A percentile compares a stretch with the other conserved stretches of the same genome.
Evolutionary conservation across 2,888 invertebrate species (phyloP).

Genomic region (Orthosia cruda): DNA sequence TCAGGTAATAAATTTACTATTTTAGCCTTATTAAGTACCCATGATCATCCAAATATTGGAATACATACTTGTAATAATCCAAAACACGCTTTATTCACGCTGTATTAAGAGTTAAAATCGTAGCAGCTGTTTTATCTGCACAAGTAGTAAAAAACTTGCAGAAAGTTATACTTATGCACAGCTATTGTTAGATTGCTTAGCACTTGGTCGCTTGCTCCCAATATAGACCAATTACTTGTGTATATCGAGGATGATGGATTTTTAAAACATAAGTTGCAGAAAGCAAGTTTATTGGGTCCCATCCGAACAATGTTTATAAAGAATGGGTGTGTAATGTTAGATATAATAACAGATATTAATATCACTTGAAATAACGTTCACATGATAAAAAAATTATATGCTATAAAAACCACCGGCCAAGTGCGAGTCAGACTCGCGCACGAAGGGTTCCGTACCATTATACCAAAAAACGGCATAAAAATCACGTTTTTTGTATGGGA

Average conservation of each 20-base stretch:
- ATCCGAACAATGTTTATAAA: background rate
- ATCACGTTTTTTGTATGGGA: too few relatives aligned
- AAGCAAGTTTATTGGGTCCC: constrained; percentile 3
- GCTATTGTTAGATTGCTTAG: constrained; percentile 10
- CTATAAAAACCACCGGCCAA: too few relatives aligned
- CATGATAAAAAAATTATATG: too few relatives aligned
- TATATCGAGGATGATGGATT: too few relatives aligned
- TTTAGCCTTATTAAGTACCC: constrained; percentile 25
- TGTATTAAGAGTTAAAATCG: background rate
- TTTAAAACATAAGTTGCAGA: background rate
- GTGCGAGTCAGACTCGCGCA: too few relatives aligned
- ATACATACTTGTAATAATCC: constrained; percentile 10
- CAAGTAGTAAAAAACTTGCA: background rate
- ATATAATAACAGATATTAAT: too few relatives aligned
- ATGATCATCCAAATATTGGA: constrained; percentile 5
- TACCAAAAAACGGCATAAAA: too few relatives aligned
- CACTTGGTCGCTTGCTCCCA: constrained; percentile 8
- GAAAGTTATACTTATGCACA: constrained; percentile 21
- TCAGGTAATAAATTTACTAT: constrained; percentile 78
- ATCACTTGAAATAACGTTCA: too few relatives aligned
- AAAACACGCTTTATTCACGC: constrained; percentile 42
- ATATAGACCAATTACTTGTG: background rate
- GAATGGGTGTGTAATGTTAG: too few relatives aligned
- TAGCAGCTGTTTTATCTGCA: constrained; percentile 30
- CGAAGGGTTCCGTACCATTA: too few relatives aligned